phyloP scores from a whole-genome alignment of 64 coral and sea anemone genomes.

The Porites australiensis region DNA sequence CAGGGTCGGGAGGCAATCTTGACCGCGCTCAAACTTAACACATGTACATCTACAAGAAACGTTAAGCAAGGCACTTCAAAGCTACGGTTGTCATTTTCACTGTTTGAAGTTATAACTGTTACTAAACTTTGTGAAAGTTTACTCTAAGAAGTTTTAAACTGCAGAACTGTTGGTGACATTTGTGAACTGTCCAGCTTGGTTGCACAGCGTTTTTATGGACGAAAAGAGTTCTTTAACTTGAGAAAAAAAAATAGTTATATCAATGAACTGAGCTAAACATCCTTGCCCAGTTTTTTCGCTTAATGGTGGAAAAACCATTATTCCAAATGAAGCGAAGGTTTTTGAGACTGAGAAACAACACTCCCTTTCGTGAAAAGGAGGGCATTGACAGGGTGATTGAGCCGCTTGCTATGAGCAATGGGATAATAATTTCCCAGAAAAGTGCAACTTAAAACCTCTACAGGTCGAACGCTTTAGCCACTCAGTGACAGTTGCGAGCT shows the following conservation, averaged over 20 bases:
- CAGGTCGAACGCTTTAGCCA: no score
- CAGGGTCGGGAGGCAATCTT: neutral
- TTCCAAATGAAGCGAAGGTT: no score
- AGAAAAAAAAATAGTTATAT: neutral
- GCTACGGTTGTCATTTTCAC: constrained; percentile 6
- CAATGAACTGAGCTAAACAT: no score
- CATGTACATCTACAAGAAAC: neutral
- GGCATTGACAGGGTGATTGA: no score
- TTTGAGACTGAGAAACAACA: no score
- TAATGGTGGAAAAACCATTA: no score
- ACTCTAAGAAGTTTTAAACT: neutral
- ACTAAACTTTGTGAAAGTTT: constrained; percentile 14
- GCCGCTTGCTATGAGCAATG: no score
- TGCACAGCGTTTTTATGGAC: neutral
- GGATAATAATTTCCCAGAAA: no score
- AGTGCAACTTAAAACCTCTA: no score
- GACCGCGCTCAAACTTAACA: constrained; percentile 2
- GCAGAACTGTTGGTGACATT: neutral
- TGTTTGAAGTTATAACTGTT: neutral
- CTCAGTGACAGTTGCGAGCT: no score
- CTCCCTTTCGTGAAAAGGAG: no score
- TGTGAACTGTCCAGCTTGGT: neutral
- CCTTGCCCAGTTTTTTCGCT: no score
- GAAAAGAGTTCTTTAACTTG: neutral
- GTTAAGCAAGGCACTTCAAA: neutral